These are phyloP conservation scores for Calycopis cecrops DNA, from an alignment of 1,140 invertebrate genomes.

Conservation along the genomic window DNA sequence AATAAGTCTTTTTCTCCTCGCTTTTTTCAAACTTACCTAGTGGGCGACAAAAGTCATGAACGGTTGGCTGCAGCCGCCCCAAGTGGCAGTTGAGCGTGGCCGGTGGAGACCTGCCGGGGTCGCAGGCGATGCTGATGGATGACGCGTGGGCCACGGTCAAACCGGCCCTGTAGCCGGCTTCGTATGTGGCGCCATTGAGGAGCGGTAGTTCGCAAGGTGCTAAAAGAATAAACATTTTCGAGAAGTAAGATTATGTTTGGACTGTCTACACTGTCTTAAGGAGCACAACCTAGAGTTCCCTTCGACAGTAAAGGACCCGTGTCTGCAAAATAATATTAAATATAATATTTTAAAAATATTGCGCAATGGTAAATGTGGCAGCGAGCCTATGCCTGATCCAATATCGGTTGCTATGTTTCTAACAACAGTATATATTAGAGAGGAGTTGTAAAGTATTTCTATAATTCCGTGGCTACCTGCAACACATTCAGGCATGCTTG, in stretches of 20 bases:
- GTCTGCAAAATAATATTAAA: too few species aligned
- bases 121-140: conserved; percentile 80
- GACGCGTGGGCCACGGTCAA: conserved; percentile 87
- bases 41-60: conserved; percentile 66
- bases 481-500: conserved; percentile 84
- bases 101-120: conserved; percentile 75
- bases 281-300: too few species aligned
- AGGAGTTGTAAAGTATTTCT: not conserved
- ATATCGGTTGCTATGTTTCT: too few species aligned
- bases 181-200: conserved; percentile 83
- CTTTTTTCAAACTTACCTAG: too few species aligned
- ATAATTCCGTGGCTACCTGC: conserved; percentile 71
- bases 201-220: conserved; percentile 85
- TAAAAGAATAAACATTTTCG: conserved; percentile 35
- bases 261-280: too few species aligned
- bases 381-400: too few species aligned
- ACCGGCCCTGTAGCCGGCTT: conserved; percentile 84
- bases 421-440: too few species aligned
- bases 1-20: too few species aligned
- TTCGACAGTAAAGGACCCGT: too few species aligned
- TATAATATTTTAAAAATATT: too few species aligned
- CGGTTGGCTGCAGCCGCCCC: conserved; percentile 77
- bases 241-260: too few species aligned
- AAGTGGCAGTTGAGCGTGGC: conserved; percentile 79
- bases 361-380: too few species aligned